Evolutionary conservation across 2,113 vertebrate genomes (phyloP).

Genomic region (Phycodurus eques): DNA sequence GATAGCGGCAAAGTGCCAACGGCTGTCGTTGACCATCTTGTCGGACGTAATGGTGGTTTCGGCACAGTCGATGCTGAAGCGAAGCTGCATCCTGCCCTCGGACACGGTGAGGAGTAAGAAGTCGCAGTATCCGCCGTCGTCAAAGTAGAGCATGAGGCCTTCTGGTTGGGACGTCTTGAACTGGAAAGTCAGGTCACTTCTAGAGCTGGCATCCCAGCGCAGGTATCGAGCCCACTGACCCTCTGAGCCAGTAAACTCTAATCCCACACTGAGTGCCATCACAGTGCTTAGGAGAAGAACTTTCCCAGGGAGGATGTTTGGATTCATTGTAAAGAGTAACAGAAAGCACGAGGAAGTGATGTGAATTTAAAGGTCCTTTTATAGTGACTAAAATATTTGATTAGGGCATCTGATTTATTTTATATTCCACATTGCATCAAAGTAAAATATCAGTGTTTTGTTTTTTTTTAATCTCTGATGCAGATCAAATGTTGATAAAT

Average conservation of each 20-base stretch:
- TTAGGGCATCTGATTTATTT: constrained; percentile 38
- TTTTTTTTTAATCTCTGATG: constrained; percentile 11
- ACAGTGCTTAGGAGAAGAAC: constrained; percentile 81
- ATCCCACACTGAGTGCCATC: constrained; percentile 79
- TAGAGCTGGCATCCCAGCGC: constrained; percentile 93
- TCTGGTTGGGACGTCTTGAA: constrained; percentile 89
- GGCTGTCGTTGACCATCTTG: constrained; percentile 86
- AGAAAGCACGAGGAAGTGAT: constrained; percentile 18
- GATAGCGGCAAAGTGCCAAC: constrained; percentile 89
- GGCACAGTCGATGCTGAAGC: constrained; percentile 89
- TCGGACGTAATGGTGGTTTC: constrained; percentile 82
- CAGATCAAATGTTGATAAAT: constrained; percentile 41
- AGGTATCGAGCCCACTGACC: constrained; percentile 95
- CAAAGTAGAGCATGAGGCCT: constrained; percentile 91
- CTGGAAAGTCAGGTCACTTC: constrained; percentile 92
- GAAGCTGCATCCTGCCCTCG: constrained; percentile 84
- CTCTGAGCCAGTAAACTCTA: constrained; percentile 91
- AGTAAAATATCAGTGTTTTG: constrained; percentile 38
- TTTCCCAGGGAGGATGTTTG: constrained; percentile 76
- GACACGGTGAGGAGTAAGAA: constrained; percentile 86
- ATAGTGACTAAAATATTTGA: constrained; percentile 55
- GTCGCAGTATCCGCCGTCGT: constrained; percentile 93
- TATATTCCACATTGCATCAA: constrained; percentile 58
- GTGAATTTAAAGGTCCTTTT: constrained; percentile 51
- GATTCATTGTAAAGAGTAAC: constrained; percentile 75